Conservation (phyloP, 2,888 invertebrate species). For the Ochropacha duplaris region DNA sequence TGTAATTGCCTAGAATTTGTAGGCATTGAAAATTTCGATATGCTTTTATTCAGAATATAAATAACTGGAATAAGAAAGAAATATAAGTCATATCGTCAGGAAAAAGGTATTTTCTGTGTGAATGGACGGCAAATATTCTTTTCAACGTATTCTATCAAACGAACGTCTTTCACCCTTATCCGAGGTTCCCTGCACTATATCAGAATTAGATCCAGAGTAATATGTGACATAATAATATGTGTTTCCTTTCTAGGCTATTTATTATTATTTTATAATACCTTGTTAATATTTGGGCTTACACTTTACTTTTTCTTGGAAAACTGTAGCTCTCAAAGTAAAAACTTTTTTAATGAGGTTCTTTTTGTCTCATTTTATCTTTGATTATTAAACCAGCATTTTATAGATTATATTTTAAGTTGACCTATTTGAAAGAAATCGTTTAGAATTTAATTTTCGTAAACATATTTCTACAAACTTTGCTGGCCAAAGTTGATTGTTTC, state of each 20-base stretch:
- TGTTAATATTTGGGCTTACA: no score
- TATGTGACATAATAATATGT: background rate
- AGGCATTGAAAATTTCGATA: no score
- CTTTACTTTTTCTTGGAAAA: no score
- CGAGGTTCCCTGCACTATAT: background rate
- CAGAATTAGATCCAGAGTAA: background rate
- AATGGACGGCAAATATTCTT: background rate
- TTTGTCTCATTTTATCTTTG: background rate
- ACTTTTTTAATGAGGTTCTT: no score
- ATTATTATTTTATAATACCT: background rate
- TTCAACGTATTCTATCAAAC: background rate
- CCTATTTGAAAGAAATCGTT: background rate
- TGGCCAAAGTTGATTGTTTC: no score
- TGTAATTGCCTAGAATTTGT: background rate
- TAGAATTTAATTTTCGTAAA: background rate
- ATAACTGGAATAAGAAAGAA: background rate
- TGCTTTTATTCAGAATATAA: background rate
- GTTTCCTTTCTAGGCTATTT: background rate
- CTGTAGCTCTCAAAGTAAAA: no score
- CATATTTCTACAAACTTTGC: no score
- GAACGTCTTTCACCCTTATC: background rate
- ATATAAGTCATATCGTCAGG: background rate
- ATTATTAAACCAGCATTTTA: no score
- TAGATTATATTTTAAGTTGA: no score
- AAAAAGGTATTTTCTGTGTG: background rate